These are phyloP conservation scores for Ibycter americanus DNA, from an alignment of 2,797 vertebrate species.

Conservation along the genomic window DNA sequence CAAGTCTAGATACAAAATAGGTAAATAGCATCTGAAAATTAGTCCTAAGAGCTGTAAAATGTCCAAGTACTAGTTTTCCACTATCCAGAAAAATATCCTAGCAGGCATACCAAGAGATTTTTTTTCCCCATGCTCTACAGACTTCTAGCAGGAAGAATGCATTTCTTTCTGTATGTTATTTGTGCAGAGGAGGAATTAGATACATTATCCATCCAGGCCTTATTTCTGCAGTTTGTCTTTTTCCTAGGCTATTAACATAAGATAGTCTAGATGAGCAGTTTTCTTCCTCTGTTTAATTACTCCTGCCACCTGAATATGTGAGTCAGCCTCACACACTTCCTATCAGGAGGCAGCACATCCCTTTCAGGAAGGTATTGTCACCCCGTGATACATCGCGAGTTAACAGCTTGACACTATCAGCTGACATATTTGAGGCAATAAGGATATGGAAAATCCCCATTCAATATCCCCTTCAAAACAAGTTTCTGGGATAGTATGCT, in stretches of 20 bases:
- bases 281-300: background rate
- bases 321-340: background rate
- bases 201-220: background rate
- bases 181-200: background rate
- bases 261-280: background rate
- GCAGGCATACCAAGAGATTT: background rate
- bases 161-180: background rate
- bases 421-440: background rate
- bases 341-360: background rate
- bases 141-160: background rate
- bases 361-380: background rate
- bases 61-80: background rate
- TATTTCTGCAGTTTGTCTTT: background rate
- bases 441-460: background rate
- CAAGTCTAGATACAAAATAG: background rate
- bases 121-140: background rate
- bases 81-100: background rate
- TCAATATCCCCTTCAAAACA: background rate
- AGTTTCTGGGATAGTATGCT: background rate
- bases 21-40: background rate
- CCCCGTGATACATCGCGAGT: background rate
- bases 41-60: background rate
- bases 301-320: background rate
- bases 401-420: background rate
- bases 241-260: background rate